Percentiles rank a stretch among this genome's conserved stretches.
These are phyloP conservation scores for Parapristionchus giblindavisi DNA, from an alignment of 2,888 invertebrate species.

Conservation along the genomic window DNA sequence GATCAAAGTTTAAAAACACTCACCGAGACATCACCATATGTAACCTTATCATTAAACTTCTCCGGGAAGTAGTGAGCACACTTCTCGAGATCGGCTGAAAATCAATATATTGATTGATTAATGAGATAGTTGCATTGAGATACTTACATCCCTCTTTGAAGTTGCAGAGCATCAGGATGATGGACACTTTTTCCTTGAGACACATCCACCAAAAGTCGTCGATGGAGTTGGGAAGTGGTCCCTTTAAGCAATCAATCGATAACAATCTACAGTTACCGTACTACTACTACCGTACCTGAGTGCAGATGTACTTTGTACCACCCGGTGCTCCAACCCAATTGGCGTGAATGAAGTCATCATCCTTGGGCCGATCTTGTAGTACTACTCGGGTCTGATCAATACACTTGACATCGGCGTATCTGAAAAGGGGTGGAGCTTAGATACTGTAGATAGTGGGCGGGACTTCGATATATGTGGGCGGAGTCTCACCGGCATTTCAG, in stretches of 20 bases:
- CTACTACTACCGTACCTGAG: slow-evolving; percentile 37
- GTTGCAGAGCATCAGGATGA: slow-evolving; percentile 31
- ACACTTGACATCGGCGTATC: slow-evolving; percentile 25
- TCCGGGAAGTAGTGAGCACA: slow-evolving; percentile 37
- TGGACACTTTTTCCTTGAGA: slow-evolving; percentile 21
- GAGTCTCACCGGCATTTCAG: slow-evolving; percentile 2
- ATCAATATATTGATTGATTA: not conserved
- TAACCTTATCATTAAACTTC: not conserved
- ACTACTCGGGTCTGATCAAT: slow-evolving; percentile 20
- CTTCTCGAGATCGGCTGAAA: slow-evolving; percentile 33
- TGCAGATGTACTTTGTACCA: slow-evolving; percentile 43
- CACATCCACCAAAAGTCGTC: slow-evolving; percentile 31
- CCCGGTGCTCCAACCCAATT: slow-evolving; percentile 37
- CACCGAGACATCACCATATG: slow-evolving; percentile 6
- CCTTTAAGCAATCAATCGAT: slow-evolving; percentile 74
- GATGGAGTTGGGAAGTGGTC: not conserved
- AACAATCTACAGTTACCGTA: not conserved
- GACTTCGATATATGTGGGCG: too few relatives aligned
- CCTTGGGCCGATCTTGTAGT: not conserved
- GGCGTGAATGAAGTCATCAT: slow-evolving; percentile 47
- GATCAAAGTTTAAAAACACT: too few relatives aligned
- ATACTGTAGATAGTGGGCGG: not conserved
- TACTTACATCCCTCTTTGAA: slow-evolving; percentile 28
- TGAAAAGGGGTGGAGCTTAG: not conserved
- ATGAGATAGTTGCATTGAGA: not conserved